phyloP scores from a whole-genome alignment of 2,797 vertebrate genomes.

The Fistularia commersonii region DNA sequence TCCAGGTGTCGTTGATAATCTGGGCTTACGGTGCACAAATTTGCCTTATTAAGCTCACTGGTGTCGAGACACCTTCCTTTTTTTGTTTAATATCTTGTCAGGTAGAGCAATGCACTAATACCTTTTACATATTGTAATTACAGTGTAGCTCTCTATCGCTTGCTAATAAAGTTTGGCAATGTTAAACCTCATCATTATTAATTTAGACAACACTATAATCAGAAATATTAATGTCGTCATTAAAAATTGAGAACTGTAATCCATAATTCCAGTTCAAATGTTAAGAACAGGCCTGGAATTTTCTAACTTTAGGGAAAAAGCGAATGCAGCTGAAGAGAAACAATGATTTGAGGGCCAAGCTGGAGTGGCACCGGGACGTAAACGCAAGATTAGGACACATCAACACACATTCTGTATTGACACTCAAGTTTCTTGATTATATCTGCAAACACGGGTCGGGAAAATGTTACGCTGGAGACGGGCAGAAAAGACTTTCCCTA shows the following conservation, averaged over 20 bases:
- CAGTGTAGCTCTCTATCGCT: neutral
- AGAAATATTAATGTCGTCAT: conserved; percentile 1
- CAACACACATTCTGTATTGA: too few relatives aligned
- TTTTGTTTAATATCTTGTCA: conserved; percentile 1
- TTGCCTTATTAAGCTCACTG: conserved; percentile 2
- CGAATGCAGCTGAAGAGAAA: too few relatives aligned
- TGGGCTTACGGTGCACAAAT: conserved; percentile 6
- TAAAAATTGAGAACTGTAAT: conserved; percentile 1
- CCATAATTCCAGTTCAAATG: neutral
- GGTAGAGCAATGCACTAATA: conserved; percentile 4
- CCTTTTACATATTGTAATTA: conserved; percentile 6
- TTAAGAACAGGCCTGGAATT: neutral
- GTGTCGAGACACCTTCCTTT: neutral
- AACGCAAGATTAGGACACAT: too few relatives aligned
- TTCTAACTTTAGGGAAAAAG: neutral
- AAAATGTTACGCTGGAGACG: too few relatives aligned
- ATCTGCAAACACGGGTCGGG: too few relatives aligned
- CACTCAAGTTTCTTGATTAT: too few relatives aligned
- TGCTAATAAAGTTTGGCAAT: conserved; percentile 2
- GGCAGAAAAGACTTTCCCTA: too few relatives aligned
- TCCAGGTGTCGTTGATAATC: conserved; percentile 18
- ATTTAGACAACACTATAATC: neutral
- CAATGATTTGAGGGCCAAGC: too few relatives aligned
- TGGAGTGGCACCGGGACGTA: too few relatives aligned
- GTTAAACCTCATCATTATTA: neutral